Evolutionary conservation across 2,113 vertebrate genomes (phyloP).

Genomic region (Rostratula benghalensis): DNA sequence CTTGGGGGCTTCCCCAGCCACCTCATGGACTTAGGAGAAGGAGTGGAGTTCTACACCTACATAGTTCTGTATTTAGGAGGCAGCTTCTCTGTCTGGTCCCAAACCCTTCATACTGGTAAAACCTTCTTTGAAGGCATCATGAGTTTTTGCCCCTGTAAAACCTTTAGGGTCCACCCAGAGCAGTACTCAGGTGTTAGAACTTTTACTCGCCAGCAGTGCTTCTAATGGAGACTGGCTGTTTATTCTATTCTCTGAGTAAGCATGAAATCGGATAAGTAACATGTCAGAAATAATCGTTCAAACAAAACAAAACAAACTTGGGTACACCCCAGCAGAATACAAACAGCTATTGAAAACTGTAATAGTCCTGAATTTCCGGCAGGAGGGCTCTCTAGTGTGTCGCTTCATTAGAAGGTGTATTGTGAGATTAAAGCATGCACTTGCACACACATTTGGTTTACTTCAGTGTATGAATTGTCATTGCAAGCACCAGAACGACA

Average conservation of each 20-base stretch:
- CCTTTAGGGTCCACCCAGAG: not conserved
- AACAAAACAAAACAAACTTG: not conserved
- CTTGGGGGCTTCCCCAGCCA: rapidly evolving
- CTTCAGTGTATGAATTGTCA: not conserved
- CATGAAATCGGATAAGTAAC: constrained; percentile 47
- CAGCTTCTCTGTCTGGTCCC: not conserved
- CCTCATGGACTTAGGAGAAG: not conserved
- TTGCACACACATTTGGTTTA: not conserved
- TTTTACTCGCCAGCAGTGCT: not conserved
- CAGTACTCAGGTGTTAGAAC: not conserved
- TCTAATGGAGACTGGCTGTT: constrained; percentile 49
- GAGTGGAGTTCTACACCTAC: too few relatives aligned
- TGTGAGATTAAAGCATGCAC: constrained; percentile 10
- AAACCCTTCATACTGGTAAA: not conserved
- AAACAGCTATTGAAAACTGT: constrained; percentile 26
- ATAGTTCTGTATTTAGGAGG: not conserved
- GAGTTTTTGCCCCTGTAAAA: not conserved
- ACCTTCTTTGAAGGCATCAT: not conserved
- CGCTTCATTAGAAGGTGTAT: not conserved
- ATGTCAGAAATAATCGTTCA: constrained; percentile 53
- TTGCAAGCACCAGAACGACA: not conserved
- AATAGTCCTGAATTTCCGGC: constrained; percentile 31
- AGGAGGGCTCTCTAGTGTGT: not conserved
- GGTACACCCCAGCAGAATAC: constrained; percentile 17
- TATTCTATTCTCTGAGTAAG: constrained; percentile 39